These are phyloP conservation scores for Labeo calbasu DNA, from an alignment of 2,797 vertebrate species.

Conservation along the genomic window DNA sequence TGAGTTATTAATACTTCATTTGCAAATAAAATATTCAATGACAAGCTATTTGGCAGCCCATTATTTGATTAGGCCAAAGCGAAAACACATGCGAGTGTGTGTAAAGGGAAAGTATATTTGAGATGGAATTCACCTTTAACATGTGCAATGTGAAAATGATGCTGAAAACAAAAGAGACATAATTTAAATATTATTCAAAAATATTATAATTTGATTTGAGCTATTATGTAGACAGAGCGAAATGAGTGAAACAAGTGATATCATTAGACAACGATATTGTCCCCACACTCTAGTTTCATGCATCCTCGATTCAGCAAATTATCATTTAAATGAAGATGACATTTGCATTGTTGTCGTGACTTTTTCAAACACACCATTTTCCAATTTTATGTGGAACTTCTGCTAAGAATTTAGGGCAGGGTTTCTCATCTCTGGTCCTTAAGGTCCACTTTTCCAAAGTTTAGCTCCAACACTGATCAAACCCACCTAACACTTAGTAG, in stretches of 20 bases:
- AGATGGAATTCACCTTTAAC: background rate
- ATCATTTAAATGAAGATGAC: slow-evolving; percentile 40
- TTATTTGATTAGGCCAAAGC: slow-evolving; percentile 31
- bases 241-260: slow-evolving; percentile 37
- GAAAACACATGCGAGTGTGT: background rate
- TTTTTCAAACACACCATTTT: background rate
- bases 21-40: slow-evolving; percentile 87
- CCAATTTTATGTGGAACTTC: background rate
- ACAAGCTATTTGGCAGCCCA: slow-evolving; percentile 65
- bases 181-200: slow-evolving; percentile 35
- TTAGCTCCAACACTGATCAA: background rate
- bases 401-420: background rate
- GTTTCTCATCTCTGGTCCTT: background rate
- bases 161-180: slow-evolving; percentile 15
- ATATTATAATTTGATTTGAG: slow-evolving; percentile 42
- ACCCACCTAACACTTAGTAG: background rate
- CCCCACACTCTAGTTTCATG: slow-evolving; percentile 46
- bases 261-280: slow-evolving; percentile 51
- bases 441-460: background rate
- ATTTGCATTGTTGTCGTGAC: slow-evolving; percentile 15
- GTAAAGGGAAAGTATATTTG: background rate
- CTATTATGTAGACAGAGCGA: slow-evolving; percentile 44
- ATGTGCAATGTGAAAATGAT: slow-evolving; percentile 1
- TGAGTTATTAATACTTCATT: slow-evolving; percentile 87
- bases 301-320: slow-evolving; percentile 48